phyloP scores from a whole-genome alignment of 2,797 vertebrate species.

The Coregonus ussuriensis region DNA sequence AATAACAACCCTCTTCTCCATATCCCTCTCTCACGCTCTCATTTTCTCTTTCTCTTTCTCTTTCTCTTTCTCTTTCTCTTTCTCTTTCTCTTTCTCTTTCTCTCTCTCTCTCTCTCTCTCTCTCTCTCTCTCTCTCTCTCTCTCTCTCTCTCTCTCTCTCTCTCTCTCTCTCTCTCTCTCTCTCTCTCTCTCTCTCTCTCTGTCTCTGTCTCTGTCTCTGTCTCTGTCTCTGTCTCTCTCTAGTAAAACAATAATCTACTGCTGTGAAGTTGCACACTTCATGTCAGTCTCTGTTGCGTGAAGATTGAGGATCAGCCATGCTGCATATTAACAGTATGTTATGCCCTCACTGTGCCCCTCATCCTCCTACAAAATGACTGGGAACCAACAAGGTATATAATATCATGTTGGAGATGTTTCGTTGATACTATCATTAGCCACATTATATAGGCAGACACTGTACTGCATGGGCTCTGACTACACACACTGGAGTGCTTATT shows the following conservation, averaged over 20 bases:
- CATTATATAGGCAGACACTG: not conserved
- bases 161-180: too few relatives aligned
- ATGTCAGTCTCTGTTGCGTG: not conserved
- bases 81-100: too few relatives aligned
- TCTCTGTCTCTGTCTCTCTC: not conserved
- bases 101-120: too few relatives aligned
- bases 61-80: not conserved
- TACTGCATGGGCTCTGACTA: not conserved
- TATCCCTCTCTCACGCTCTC: conserved; percentile 14
- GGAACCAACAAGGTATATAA: not conserved
- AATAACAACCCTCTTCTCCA: conserved; percentile 38
- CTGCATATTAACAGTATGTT: not conserved
- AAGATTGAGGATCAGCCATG: not conserved
- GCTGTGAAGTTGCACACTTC: not conserved
- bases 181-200: not conserved
- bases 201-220: conserved; percentile 7
- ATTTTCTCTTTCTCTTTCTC: not conserved
- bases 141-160: not conserved
- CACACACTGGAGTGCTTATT: not conserved
- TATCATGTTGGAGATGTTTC: not conserved
- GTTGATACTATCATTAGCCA: conserved; percentile 11
- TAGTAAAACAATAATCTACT: conserved; percentile 16
- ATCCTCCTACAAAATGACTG: not conserved
- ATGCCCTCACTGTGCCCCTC: not conserved
- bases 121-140: not conserved